Evolutionary conservation across 2,113 vertebrate species (phyloP).

Genomic region (Ploceus nigricollis): DNA sequence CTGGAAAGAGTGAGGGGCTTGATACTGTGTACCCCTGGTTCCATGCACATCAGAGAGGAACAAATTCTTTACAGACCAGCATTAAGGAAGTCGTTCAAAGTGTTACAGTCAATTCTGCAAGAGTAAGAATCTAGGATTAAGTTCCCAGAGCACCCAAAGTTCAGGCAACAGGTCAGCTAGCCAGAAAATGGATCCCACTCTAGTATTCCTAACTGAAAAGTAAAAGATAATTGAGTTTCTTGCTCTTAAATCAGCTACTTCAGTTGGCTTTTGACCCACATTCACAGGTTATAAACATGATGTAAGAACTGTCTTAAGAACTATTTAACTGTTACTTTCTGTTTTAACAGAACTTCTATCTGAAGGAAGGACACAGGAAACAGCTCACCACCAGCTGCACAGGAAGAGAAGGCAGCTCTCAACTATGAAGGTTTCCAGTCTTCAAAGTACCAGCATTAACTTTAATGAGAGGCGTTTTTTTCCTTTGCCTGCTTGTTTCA

Average conservation of each 20-base stretch:
- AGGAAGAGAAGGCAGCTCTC: neutral
- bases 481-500: neutral
- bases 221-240: neutral
- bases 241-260: neutral
- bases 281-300: neutral
- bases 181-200: neutral
- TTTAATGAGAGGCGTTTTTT: neutral
- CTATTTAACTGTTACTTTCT: neutral
- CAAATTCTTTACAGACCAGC: neutral
- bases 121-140: neutral
- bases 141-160: neutral
- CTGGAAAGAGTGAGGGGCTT: neutral
- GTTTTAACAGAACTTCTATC: neutral
- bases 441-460: neutral
- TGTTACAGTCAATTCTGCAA: neutral
- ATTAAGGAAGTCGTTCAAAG: neutral
- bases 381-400: neutral
- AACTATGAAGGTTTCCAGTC: neutral
- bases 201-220: neutral
- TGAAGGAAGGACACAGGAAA: neutral
- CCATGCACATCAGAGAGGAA: neutral
- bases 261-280: neutral
- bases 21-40: neutral
- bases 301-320: neutral
- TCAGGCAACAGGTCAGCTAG: neutral